Evolutionary conservation across 1,140 invertebrate species (phyloP).

Genomic region (Macrobrachium nipponense): DNA sequence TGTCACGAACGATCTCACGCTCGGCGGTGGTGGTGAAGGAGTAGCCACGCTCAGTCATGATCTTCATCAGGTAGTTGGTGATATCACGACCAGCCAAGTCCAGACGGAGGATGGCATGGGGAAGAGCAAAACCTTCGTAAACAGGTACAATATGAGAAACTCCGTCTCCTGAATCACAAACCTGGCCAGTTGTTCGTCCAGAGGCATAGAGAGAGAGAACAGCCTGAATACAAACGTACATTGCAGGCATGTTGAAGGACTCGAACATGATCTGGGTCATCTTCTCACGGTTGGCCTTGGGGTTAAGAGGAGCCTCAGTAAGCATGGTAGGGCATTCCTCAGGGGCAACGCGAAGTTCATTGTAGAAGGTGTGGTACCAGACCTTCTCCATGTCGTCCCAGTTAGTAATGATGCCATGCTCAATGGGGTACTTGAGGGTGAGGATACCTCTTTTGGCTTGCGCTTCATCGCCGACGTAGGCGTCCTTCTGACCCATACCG

Average conservation of each 20-base stretch:
- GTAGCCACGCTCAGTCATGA: too few species aligned
- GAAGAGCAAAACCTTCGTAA: conserved; percentile 13
- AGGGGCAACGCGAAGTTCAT: conserved; percentile 92
- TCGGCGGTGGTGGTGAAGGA: too few species aligned
- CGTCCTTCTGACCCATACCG: conserved; percentile 94
- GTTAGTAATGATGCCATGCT: conserved; percentile 95
- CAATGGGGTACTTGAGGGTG: conserved; percentile 92
- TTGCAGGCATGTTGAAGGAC: conserved; percentile 74
- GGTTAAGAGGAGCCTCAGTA: conserved; percentile 92
- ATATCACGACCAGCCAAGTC: conserved; percentile 14
- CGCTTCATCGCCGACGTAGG: conserved; percentile 87
- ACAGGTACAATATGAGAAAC: conserved; percentile 10
- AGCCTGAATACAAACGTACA: conserved; percentile 33
- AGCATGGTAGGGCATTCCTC: conserved; percentile 93
- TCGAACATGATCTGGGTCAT: conserved; percentile 78
- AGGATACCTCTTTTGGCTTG: conserved; percentile 79
- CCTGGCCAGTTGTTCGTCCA: conserved; percentile 7
- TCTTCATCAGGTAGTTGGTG: neutral
- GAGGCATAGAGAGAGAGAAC: conserved; percentile 29
- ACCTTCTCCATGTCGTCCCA: conserved; percentile 99
- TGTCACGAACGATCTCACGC: too few species aligned
- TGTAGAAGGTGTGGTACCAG: conserved; percentile 97
- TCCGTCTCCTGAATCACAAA: conserved; percentile 7
- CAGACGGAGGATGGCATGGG: conserved; percentile 16
- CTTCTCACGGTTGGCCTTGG: conserved; percentile 85